These are phyloP conservation scores for Chionoecetes opilio DNA, from an alignment of 1,140 invertebrate genomes.

Conservation along the genomic window DNA sequence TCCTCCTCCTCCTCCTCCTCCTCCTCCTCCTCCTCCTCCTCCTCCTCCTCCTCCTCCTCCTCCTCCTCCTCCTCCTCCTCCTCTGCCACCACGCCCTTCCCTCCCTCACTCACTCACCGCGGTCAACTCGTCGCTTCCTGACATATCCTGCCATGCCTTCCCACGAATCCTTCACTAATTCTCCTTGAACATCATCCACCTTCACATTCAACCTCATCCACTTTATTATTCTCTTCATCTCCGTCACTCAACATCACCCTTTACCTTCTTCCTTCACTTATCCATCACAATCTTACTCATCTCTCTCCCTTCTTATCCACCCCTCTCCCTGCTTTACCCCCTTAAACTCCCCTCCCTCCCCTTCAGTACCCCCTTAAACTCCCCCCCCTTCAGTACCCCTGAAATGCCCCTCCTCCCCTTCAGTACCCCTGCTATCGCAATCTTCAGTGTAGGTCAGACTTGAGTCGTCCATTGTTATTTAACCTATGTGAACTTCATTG, in stretches of 20 bases:
- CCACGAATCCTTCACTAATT: neutral
- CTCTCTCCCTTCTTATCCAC: neutral
- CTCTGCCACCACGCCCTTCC: neutral
- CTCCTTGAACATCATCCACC: neutral
- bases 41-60: neutral
- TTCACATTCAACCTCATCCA: neutral
- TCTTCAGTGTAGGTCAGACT: conserved; percentile 31
- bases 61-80: neutral
- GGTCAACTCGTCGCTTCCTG: neutral
- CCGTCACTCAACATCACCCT: neutral
- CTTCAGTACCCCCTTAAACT: no score
- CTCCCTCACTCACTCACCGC: neutral
- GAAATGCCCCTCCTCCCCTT: no score
- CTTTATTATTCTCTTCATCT: neutral
- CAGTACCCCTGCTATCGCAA: conserved; percentile 35
- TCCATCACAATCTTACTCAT: no score
- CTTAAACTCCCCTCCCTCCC: no score
- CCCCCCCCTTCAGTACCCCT: no score
- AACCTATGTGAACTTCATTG: conserved; percentile 39
- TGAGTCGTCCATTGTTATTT: conserved; percentile 13
- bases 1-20: conserved; percentile 9
- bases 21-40: neutral
- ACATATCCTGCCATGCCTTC: neutral
- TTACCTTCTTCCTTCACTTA: neutral
- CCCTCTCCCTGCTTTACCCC: neutral